These are phyloP conservation scores for Mythimna ferrago DNA, from an alignment of 2,888 invertebrate genomes.

Conservation along the genomic window DNA sequence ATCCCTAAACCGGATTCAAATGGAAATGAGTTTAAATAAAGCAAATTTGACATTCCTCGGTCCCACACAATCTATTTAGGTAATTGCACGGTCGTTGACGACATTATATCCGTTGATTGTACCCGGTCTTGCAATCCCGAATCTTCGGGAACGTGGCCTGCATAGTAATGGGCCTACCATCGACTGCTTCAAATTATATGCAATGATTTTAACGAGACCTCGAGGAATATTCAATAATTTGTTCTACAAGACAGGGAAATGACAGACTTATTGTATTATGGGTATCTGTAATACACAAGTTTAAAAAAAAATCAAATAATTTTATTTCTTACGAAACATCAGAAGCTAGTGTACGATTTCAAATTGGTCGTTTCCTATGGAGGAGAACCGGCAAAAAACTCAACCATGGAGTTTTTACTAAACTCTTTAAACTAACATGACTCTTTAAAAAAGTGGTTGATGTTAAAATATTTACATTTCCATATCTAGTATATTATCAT, in stretches of 20 bases:
- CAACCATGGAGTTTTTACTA: too few species aligned
- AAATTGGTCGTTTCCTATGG: too few species aligned
- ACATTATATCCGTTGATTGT: slow-evolving; percentile 63
- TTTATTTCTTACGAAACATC: too few species aligned
- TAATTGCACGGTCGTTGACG: slow-evolving; percentile 66
- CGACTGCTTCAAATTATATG: slow-evolving; percentile 25
- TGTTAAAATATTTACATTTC: too few species aligned
- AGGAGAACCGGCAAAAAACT: too few species aligned
- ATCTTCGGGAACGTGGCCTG: slow-evolving; percentile 50
- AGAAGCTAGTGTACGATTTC: too few species aligned
- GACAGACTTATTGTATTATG: too few species aligned
- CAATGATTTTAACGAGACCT: slow-evolving; percentile 41
- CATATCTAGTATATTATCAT: too few species aligned
- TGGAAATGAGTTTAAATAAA: slow-evolving; percentile 59
- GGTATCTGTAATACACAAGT: neutral
- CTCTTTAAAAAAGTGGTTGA: too few species aligned
- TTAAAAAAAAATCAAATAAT: too few species aligned
- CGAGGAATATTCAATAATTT: slow-evolving; percentile 21
- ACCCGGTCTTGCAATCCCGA: slow-evolving; percentile 54
- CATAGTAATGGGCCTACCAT: slow-evolving; percentile 42
- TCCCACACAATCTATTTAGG: slow-evolving; percentile 62
- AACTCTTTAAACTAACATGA: too few species aligned
- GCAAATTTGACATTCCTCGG: slow-evolving; percentile 44
- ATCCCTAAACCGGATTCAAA: slow-evolving; percentile 42
- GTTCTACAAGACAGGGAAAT: slow-evolving; percentile 7